Conservation (phyloP, 2,113 vertebrate genomes). For the Procapra przewalskii region DNA sequence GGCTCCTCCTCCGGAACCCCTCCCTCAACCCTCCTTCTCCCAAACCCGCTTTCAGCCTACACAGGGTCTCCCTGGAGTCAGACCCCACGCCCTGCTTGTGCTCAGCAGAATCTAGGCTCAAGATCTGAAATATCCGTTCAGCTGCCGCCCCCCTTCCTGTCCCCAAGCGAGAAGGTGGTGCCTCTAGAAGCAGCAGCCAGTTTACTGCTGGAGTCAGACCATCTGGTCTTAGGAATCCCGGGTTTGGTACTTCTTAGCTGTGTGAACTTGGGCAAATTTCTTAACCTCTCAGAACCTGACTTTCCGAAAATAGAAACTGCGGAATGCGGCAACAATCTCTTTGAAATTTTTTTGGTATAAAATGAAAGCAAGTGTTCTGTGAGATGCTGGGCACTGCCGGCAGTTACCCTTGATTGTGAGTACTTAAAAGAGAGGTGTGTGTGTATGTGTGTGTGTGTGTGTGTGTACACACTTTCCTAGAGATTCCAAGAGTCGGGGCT, state of each 20-base stretch:
- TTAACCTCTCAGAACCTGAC: background rate
- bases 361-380: background rate
- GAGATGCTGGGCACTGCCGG: background rate
- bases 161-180: background rate
- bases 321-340: background rate
- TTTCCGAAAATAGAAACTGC: background rate
- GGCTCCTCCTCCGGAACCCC: background rate
- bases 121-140: too few relatives aligned
- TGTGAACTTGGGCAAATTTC: background rate
- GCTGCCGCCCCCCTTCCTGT: background rate
- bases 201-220: background rate
- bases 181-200: background rate
- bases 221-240: background rate
- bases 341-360: background rate
- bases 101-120: background rate
- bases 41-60: rapidly evolving
- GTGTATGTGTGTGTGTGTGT: background rate
- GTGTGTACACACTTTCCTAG: background rate
- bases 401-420: background rate
- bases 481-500: background rate
- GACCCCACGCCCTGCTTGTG: rapidly evolving
- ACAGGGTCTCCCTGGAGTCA: background rate
- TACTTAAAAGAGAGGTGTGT: background rate
- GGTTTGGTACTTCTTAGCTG: background rate
- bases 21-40: background rate